These are phyloP conservation scores for Bombus waltoni DNA, from an alignment of 1,140 invertebrate genomes.

Conservation along the genomic window DNA sequence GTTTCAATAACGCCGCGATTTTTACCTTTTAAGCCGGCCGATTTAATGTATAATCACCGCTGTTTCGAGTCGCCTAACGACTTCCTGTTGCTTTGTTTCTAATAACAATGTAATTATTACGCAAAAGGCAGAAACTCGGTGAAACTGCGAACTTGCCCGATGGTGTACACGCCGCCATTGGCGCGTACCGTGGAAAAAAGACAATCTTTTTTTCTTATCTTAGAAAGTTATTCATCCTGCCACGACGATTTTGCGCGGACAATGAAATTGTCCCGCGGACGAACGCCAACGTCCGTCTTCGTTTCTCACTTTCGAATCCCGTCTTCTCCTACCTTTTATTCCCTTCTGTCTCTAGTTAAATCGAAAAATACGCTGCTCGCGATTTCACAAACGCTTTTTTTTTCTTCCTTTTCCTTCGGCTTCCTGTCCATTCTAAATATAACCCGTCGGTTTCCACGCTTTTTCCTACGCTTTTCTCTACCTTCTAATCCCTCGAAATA, in stretches of 20 bases:
- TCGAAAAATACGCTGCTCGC: not conserved
- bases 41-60: conserved; percentile 39
- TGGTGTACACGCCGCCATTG: not conserved
- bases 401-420: not conserved
- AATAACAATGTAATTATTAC: conserved; percentile 61
- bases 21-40: not conserved
- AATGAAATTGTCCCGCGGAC: conserved; percentile 25
- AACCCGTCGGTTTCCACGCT: not conserved
- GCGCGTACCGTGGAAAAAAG: conserved; percentile 44
- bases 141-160: conserved; percentile 37
- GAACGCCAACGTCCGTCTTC: not conserved
- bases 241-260: conserved; percentile 32
- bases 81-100: conserved; percentile 56
- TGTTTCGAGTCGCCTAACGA: conserved; percentile 34
- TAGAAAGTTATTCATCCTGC: conserved; percentile 48
- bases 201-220: conserved; percentile 22
- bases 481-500: not conserved
- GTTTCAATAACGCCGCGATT: not conserved
- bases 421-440: not conserved
- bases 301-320: conserved; percentile 19
- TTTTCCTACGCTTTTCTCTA: too few species aligned
- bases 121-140: conserved; percentile 59
- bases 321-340: not conserved
- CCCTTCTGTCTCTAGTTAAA: not conserved
- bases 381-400: not conserved